Evolutionary conservation across 2,113 vertebrate species (phyloP).

Genomic region (Mohoua ochrocephala): DNA sequence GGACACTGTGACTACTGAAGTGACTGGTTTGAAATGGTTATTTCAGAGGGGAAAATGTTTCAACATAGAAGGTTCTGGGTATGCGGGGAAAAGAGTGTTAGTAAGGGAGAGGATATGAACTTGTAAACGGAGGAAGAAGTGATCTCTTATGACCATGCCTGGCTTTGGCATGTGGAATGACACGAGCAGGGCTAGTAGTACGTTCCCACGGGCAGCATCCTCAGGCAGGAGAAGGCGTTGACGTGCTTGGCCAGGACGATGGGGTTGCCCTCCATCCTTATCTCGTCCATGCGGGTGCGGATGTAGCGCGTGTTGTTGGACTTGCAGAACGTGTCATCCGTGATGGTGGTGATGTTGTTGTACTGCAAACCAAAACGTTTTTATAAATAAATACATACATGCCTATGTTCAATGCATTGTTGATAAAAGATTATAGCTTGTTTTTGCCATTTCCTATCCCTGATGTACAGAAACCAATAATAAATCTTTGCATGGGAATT

Average conservation of each 20-base stretch:
- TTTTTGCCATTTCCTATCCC: not conserved
- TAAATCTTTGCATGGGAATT: not conserved
- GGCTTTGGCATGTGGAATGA: not conserved
- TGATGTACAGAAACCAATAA: not conserved
- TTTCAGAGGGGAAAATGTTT: not conserved
- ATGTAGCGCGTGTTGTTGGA: constrained; percentile 87
- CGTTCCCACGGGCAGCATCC: constrained; percentile 83
- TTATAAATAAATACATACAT: accelerated
- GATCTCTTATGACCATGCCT: not conserved
- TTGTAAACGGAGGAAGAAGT: constrained; percentile 2
- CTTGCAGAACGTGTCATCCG: constrained; percentile 89
- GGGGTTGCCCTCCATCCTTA: constrained; percentile 91
- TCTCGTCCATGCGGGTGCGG: constrained; percentile 83
- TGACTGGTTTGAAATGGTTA: not conserved
- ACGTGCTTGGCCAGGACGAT: constrained; percentile 86
- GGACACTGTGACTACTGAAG: not conserved
- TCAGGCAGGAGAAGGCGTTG: constrained; percentile 90
- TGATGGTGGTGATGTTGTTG: constrained; percentile 92
- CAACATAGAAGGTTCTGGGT: not conserved
- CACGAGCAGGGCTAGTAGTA: constrained; percentile 77
- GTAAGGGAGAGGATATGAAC: not conserved
- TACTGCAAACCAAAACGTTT: constrained; percentile 74
- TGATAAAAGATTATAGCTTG: not conserved
- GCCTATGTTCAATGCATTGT: accelerated
- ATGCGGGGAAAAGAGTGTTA: constrained; percentile 2